Evolutionary conservation across 2,888 invertebrate species (phyloP).

Genomic region (Mimas tiliae): DNA sequence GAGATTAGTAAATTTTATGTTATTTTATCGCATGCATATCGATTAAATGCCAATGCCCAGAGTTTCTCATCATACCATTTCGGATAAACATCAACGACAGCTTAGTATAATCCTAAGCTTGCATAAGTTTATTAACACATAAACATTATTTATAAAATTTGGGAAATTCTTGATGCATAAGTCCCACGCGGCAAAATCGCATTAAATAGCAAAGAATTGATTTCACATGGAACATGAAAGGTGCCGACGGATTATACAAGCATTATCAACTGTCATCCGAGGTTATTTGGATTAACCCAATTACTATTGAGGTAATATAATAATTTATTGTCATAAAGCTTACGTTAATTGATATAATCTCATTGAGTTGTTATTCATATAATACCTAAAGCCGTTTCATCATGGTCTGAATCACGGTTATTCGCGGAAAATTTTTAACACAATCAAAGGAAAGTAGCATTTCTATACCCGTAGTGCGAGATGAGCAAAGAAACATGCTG

Average conservation of each 20-base stretch:
- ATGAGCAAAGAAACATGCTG: too few species aligned
- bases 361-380: background rate
- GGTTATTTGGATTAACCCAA: constrained; percentile 23
- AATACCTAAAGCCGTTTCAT: background rate
- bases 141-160: background rate
- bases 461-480: background rate
- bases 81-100: background rate
- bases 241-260: constrained; percentile 13
- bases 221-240: constrained; percentile 10
- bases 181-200: constrained; percentile 20
- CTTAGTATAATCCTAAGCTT: constrained; percentile 10
- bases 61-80: background rate
- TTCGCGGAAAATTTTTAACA: constrained; percentile 3
- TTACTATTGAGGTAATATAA: constrained; percentile 21
- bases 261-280: constrained; percentile 13
- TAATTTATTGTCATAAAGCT: constrained; percentile 22
- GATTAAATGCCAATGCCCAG: background rate
- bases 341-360: constrained; percentile 22
- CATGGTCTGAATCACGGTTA: background rate
- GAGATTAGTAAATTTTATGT: too few species aligned
- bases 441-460: background rate
- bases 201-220: constrained; percentile 7
- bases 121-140: constrained; percentile 5
- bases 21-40: background rate
- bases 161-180: background rate